Percentiles rank a stretch among this genome's conserved stretches.
Evolutionary conservation across 2,113 vertebrate species (phyloP).

Genomic region (Malurus alboscapulatus): DNA sequence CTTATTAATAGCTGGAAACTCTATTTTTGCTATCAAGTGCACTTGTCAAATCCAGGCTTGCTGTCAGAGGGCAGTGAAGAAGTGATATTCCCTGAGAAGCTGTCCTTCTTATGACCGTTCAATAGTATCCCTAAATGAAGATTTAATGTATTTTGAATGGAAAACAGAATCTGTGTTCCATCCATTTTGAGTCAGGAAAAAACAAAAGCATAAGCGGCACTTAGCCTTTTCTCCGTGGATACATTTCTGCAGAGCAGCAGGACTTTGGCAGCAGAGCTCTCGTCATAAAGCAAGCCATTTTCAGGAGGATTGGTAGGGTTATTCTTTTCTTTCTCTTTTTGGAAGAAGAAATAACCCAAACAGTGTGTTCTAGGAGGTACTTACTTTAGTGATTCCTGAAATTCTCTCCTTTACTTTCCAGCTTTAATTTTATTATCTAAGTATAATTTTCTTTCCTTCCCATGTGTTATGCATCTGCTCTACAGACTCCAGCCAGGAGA

Average conservation of each 20-base stretch:
- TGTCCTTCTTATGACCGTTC: conserved; percentile 58
- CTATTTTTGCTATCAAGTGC: conserved; percentile 50
- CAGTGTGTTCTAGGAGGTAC: not conserved
- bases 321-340: not conserved
- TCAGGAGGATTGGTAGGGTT: not conserved
- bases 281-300: conserved; percentile 34
- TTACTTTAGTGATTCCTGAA: conserved; percentile 27
- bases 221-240: conserved; percentile 33
- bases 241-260: conserved; percentile 21
- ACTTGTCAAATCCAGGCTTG: conserved; percentile 55
- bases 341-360: not conserved
- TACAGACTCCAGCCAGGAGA: conserved; percentile 38
- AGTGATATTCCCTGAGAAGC: conserved; percentile 65
- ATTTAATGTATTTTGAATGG: conserved; percentile 63
- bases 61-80: conserved; percentile 46
- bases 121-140: conserved; percentile 60
- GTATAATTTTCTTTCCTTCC: conserved; percentile 38
- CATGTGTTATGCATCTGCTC: conserved; percentile 62
- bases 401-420: conserved; percentile 20
- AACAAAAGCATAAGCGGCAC: not conserved
- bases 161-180: conserved; percentile 39
- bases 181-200: conserved; percentile 43
- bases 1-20: conserved; percentile 58
- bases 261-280: conserved; percentile 7
- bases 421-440: conserved; percentile 26